These are phyloP conservation scores for Syndactyla subalaris DNA, from an alignment of 2,797 vertebrate genomes.

Conservation along the genomic window DNA sequence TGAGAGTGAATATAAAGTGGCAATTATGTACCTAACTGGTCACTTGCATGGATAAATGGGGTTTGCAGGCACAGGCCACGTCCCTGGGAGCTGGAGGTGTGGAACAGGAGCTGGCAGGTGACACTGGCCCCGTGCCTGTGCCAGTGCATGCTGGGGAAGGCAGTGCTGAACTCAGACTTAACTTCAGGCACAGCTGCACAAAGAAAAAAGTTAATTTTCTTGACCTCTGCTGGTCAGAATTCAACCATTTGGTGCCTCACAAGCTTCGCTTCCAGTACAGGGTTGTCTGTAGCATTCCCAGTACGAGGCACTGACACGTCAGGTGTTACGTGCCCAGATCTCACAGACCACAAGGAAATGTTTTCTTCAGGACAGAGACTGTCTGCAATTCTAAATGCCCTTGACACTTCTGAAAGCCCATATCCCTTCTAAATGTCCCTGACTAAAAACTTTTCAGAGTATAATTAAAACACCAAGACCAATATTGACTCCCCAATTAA, in stretches of 20 bases:
- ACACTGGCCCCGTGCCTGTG: neutral
- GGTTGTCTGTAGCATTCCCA: conserved; percentile 44
- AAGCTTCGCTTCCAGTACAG: neutral
- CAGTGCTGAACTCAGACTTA: neutral
- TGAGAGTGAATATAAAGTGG: neutral
- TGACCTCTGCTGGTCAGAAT: neutral
- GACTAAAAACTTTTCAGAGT: neutral
- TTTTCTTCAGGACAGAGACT: conserved; percentile 5
- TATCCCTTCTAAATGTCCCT: neutral
- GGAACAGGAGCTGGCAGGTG: neutral
- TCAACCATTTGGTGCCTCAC: neutral
- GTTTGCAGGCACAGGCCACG: neutral
- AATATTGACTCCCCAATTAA: neutral
- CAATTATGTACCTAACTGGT: neutral
- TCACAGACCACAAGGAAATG: conserved; percentile 4
- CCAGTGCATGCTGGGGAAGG: neutral
- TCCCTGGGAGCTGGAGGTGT: neutral
- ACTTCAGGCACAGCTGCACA: neutral
- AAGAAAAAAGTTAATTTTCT: neutral
- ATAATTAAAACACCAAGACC: neutral
- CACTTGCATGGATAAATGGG: neutral
- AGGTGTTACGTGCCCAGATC: neutral
- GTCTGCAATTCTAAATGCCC: neutral
- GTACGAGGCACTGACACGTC: conserved; percentile 31
- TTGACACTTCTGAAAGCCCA: neutral